Percentiles rank a stretch among this genome's conserved stretches.
phyloP scores from a whole-genome alignment of 1,140 invertebrate genomes.

The Bombus sylvicola region DNA sequence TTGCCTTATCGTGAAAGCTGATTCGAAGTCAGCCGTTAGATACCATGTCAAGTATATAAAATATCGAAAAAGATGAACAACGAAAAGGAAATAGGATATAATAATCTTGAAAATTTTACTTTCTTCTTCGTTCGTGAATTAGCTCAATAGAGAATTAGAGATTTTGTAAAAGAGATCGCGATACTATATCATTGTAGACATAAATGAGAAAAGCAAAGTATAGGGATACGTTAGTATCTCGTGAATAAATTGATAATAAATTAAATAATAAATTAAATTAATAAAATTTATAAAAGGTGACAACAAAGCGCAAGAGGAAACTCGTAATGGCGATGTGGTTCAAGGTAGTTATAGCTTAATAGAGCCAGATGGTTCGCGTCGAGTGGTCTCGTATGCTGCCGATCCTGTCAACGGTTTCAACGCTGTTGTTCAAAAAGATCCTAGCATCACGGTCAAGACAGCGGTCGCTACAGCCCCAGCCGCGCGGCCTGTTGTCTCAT shows the following conservation, averaged over 20 bases:
- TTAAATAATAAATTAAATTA: background rate
- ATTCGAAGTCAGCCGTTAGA: background rate
- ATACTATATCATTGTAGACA: too few relatives aligned
- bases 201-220: background rate
- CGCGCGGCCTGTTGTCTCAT: slow-evolving; percentile 43
- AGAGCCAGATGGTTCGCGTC: slow-evolving; percentile 81
- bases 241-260: background rate
- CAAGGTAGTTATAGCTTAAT: slow-evolving; percentile 82
- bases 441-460: slow-evolving; percentile 66
- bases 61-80: background rate
- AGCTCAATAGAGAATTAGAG: too few relatives aligned
- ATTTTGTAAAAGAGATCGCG: too few relatives aligned
- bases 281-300: slow-evolving; percentile 71
- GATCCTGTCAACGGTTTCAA: slow-evolving; percentile 83
- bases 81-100: background rate
- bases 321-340: slow-evolving; percentile 81
- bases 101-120: background rate
- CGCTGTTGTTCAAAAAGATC: slow-evolving; percentile 81
- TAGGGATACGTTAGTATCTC: background rate
- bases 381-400: slow-evolving; percentile 81
- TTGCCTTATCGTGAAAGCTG: background rate
- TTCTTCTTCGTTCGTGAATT: background rate
- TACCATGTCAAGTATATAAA: background rate
- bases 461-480: slow-evolving; percentile 62
- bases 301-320: slow-evolving; percentile 81